A percentile compares a stretch with the other conserved stretches of the same genome.
Evolutionary conservation across 2,797 vertebrate genomes (phyloP).

Genomic region (Microchirus variegatus): DNA sequence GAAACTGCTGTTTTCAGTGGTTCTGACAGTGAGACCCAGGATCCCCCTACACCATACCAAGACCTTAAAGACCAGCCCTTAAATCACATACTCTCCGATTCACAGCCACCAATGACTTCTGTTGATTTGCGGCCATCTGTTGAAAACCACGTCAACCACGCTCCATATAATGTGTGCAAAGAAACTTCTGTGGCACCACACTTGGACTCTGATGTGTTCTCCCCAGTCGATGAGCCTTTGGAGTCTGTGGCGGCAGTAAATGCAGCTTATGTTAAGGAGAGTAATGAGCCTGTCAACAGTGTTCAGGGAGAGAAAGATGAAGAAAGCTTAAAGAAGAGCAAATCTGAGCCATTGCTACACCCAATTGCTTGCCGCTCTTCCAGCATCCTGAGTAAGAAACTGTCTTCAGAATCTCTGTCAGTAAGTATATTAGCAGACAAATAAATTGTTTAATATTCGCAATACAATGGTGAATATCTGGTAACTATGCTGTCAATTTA

Average conservation of each 20-base stretch:
- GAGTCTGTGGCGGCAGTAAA: slow-evolving; percentile 26
- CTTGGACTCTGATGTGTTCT: background rate
- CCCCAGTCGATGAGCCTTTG: background rate
- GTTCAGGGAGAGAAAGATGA: slow-evolving; percentile 9
- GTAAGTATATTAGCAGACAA: slow-evolving; percentile 54
- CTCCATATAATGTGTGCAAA: slow-evolving; percentile 7
- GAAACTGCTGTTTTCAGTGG: slow-evolving; percentile 66
- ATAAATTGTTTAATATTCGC: background rate
- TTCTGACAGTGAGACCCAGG: slow-evolving; percentile 64
- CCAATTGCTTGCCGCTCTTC: slow-evolving; percentile 13
- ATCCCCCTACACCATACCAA: slow-evolving; percentile 10
- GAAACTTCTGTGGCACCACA: background rate
- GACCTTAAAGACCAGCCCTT: slow-evolving; percentile 22
- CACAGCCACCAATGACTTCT: slow-evolving; percentile 20
- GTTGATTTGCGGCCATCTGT: background rate
- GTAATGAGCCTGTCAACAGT: background rate
- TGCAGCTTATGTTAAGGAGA: background rate
- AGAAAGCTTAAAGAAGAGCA: slow-evolving; percentile 8
- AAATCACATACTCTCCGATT: background rate
- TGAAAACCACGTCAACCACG: background rate
- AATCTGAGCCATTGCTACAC: background rate
- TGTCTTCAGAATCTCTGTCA: slow-evolving; percentile 56
- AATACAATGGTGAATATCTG: background rate
- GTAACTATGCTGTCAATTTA: background rate
- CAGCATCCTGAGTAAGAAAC: slow-evolving; percentile 58